phyloP scores from a whole-genome alignment of 2,797 vertebrate species.

The Botia almorhae region DNA sequence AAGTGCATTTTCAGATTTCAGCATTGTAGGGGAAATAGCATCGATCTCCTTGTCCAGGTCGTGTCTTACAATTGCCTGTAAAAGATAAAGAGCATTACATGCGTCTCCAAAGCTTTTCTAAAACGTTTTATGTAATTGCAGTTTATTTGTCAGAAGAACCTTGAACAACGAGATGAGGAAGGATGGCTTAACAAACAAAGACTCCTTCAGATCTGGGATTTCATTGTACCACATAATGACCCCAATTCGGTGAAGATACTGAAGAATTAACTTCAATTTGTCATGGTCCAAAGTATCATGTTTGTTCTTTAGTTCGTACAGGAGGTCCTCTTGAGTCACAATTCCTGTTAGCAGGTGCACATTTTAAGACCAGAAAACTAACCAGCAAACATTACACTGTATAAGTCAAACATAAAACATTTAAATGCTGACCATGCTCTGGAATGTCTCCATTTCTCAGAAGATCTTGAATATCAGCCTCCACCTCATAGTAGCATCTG shows the following conservation, averaged over 20 bases:
- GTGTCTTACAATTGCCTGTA: conserved; percentile 74
- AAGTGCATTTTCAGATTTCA: conserved; percentile 67
- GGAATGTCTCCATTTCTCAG: conserved; percentile 62
- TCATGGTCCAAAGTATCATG: conserved; percentile 63
- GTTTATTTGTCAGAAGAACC: conserved; percentile 61
- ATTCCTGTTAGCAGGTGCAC: conserved; percentile 65
- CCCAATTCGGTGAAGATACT: conserved; percentile 79
- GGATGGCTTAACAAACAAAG: conserved; percentile 75
- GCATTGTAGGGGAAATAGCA: conserved; percentile 61
- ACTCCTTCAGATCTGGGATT: conserved; percentile 67
- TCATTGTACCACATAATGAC: conserved; percentile 79
- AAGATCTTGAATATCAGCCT: conserved; percentile 66
- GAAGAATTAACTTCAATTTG: conserved; percentile 72
- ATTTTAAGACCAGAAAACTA: not conserved
- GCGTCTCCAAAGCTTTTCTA: not conserved
- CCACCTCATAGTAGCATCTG: conserved; percentile 69
- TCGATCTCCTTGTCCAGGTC: conserved; percentile 71
- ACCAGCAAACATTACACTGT: not conserved
- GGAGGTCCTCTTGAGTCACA: conserved; percentile 69
- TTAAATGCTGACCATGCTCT: conserved; percentile 69
- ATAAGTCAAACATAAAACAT: not conserved
- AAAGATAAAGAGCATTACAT: not conserved
- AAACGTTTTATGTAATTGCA: not conserved
- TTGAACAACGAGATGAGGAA: conserved; percentile 81
- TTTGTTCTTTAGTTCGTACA: conserved; percentile 51